Evolutionary conservation across 1,140 invertebrate species (phyloP), one percentile per base, ranked within the genome.

Genomic region (Panagrolaimus sp.): DNA sequence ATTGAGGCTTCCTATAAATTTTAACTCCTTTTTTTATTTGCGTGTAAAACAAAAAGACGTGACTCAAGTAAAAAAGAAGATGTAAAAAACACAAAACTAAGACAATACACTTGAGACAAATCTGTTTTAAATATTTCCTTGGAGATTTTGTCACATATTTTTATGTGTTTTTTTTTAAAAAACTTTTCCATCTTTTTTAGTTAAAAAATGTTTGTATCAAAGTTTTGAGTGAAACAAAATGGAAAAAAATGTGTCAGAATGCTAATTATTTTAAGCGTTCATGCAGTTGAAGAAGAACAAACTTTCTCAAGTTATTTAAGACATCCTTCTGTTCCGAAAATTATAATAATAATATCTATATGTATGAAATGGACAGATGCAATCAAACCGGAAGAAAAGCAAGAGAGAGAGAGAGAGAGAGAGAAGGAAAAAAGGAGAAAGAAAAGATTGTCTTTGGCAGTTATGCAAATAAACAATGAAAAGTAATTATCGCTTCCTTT

Each of bases 391-490:
- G 47, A n/a, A 57, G 8, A 57, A 57, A 27, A 57, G 20, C 27
- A n/a, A n/a, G n/a, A n/a, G n/a, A 13, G 20, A 20, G n/a, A 16
- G 4, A 16, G 20, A 57, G 51, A n/a, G 51, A 4, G 27, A 11
- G 20, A 16, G 51, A 11, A 16, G 9, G 20, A n/a, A n/a, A n/a
- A n/a, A n/a, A n/a, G n/a, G n/a, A n/a, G n/a, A n/a, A n/a, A n/a
- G n/a, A n/a, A n/a, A n/a, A 57, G 27, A 27, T 57, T 57, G 27
- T 57, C n/a, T 57, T 27, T 25, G 20, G 27, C 8, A 25, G 51
- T 57, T 57, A 57, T 57, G 51, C 51, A 57, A 57, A 57, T 57
- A 57, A 57, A 57, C 51, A 57, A 57, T 57, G 51, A 57, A 57
- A 11, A 20, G 20, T 57, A 57, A 57, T 57, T 57, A 57, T 13